Evolutionary conservation across 30 jellyfish, hydroid and myxozoan species (phyloP).

Genomic region (Aurelia coerulea): DNA sequence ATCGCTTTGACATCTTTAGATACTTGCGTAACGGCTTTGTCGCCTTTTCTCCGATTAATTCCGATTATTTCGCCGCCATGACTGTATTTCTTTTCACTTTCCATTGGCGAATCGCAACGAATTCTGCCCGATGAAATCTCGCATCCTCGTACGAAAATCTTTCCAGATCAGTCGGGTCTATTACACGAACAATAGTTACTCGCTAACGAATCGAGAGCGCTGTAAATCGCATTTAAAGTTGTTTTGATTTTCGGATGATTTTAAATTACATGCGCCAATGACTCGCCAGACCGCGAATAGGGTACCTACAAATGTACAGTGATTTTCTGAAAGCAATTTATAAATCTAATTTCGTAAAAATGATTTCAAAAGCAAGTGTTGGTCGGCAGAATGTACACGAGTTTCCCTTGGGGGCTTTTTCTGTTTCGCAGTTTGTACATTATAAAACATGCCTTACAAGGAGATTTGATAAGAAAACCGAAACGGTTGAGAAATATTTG

Average conservation of each 20-base stretch:
- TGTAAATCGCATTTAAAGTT: neutral
- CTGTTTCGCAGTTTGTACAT: too few species aligned
- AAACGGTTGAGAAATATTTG: too few species aligned
- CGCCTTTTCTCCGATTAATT: neutral
- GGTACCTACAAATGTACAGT: neutral
- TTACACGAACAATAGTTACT: too few species aligned
- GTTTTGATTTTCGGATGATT: slow-evolving; percentile 17
- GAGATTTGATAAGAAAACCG: too few species aligned
- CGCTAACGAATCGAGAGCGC: too few species aligned
- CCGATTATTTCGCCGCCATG: slow-evolving; percentile 19
- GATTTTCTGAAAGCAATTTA: neutral
- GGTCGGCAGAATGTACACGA: too few species aligned
- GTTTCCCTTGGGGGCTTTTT: too few species aligned
- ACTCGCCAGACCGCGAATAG: neutral
- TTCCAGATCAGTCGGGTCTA: neutral
- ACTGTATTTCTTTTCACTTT: neutral
- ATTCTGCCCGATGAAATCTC: slow-evolving; percentile 11
- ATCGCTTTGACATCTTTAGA: too few species aligned
- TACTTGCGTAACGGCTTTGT: too few species aligned
- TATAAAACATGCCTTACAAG: too few species aligned
- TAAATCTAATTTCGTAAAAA: neutral
- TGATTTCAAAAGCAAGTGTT: neutral
- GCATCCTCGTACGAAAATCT: slow-evolving; percentile 26
- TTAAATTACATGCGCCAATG: slow-evolving; percentile 23
- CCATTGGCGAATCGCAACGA: neutral